Percentiles rank a stretch among this genome's conserved stretches.
These are phyloP conservation scores for Gibbula magus DNA, from an alignment of 2,888 invertebrate genomes.

Conservation along the genomic window DNA sequence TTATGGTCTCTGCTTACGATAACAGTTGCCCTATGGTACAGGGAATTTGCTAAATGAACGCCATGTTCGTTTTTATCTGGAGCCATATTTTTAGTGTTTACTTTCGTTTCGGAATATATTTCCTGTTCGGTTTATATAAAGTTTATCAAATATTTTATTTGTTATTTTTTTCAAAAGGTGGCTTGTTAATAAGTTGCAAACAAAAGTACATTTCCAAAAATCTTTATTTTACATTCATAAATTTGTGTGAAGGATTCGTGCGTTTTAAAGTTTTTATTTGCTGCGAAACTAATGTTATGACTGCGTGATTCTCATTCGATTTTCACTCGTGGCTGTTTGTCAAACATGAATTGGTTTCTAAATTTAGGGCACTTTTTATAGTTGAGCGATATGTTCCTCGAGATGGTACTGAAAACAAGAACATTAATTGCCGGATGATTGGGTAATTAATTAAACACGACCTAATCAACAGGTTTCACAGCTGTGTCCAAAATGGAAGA, in stretches of 20 bases:
- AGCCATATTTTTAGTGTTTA: too few species aligned
- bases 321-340: slow-evolving; percentile 8
- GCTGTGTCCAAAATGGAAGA: too few species aligned
- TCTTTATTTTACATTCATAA: neutral
- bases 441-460: too few species aligned
- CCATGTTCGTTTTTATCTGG: neutral
- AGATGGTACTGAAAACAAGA: too few species aligned
- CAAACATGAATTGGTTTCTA: neutral
- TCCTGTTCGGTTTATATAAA: neutral
- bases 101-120: neutral
- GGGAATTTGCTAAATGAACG: neutral
- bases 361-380: neutral
- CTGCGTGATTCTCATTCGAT: slow-evolving; percentile 1
- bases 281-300: slow-evolving; percentile 8
- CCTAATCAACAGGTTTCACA: too few species aligned
- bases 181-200: neutral
- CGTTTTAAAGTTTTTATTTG: neutral
- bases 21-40: too few species aligned
- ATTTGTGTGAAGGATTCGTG: neutral
- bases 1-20: too few species aligned
- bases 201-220: neutral
- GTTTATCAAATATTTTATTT: neutral
- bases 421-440: too few species aligned
- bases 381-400: too few species aligned
- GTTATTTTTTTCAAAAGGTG: neutral